phyloP scores from a whole-genome alignment of 2,113 vertebrate species.

The Aptenodytes patagonicus region DNA sequence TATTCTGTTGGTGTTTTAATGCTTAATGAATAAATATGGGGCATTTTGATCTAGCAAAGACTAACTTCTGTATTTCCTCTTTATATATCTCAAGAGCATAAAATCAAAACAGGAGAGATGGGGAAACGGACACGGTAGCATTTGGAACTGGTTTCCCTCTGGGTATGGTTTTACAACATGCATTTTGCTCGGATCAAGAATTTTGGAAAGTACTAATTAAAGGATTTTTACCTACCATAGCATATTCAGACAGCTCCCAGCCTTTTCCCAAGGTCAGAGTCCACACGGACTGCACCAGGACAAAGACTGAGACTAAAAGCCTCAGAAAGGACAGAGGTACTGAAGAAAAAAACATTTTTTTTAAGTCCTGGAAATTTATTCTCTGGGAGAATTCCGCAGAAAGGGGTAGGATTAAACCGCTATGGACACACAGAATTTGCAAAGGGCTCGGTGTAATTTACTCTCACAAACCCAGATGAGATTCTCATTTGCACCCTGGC shows the following conservation, averaged over 20 bases:
- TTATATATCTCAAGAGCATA: neutral
- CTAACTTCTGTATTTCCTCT: neutral
- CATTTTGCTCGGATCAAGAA: neutral
- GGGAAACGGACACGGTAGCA: neutral
- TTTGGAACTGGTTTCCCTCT: neutral
- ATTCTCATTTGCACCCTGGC: constrained; percentile 47
- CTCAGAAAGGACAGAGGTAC: neutral
- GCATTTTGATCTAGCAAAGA: neutral
- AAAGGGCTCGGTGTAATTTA: neutral
- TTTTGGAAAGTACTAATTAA: neutral
- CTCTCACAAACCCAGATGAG: constrained; percentile 25
- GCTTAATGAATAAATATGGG: neutral
- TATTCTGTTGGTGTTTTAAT: neutral
- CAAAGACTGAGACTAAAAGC: neutral
- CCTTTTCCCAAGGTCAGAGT: neutral
- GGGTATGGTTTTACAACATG: neutral
- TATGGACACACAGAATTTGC: neutral
- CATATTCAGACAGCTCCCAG: neutral
- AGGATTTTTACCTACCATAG: neutral
- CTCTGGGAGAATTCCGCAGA: neutral
- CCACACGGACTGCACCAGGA: neutral
- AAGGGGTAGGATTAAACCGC: neutral
- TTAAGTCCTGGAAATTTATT: neutral
- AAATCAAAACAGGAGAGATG: neutral
- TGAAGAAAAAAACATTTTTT: neutral